Base-by-base conservation (phyloP, 2,888 invertebrate genomes). In the Acronicta leporina region DNA sequence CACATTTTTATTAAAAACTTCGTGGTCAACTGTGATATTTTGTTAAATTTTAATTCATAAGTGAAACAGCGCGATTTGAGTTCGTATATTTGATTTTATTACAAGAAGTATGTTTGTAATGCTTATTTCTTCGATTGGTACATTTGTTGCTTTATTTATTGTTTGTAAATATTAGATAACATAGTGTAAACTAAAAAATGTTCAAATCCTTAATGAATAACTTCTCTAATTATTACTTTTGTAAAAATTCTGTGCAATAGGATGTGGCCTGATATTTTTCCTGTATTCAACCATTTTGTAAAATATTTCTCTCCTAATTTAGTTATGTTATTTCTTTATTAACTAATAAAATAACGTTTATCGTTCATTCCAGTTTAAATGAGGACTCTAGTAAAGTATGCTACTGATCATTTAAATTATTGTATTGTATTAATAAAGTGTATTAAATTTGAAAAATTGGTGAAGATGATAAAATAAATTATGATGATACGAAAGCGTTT, bases 11-110 rank as follows among this genome's bases (percentile, higher is more conserved):
- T 71, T 76, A 77, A 83, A 88, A 90, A 87, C 89, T 88, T 93
- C 94, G 93, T 94, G 92, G 93, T 92, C 90, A 92, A 89, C 94
- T 94, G 94, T 94, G 94, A 94, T 94, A 94, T 94, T 94, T 92
- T 92, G 92, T 94, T 94, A 92, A 93, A 92, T 90, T 92, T 92
- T 89, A 73, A 90, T 92, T 91, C 87, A 86, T 92, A 92, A 88
- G 90, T 87, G 84, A 82, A 55, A 85, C 87, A 87, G 77, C 82
- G 81, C 84, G 83, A 85, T 87, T 85, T 87, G 79, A 80, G 81
- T 88, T 89, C 82, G 77, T 78, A 79, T 85, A 82, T 83, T 85
- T 85, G 79, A 73, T 83, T 86, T 75, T 63, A 68, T 53, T 69
- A 81, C 75, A 75, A 75, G 81, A 66, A 81, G 81, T 85, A 83